Conservation (phyloP, 2,113 vertebrate species). For the Pluvialis apricaria region DNA sequence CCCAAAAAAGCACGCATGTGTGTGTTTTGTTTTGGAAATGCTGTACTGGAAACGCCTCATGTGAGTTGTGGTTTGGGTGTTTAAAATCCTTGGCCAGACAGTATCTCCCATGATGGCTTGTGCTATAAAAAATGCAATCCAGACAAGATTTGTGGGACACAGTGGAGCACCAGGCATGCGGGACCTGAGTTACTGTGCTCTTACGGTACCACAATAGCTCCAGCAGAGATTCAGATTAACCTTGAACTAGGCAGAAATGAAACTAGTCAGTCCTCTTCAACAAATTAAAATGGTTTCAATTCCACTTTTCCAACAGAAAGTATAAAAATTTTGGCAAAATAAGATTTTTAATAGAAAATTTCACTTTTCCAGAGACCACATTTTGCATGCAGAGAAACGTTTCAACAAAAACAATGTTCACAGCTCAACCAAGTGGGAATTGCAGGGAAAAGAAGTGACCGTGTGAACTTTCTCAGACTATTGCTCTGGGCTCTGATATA, state of each 20-base stretch:
- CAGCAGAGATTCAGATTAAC: not conserved
- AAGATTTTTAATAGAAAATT: not conserved
- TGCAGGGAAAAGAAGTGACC: not conserved
- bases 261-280: not conserved
- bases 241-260: not conserved
- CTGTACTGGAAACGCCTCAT: not conserved
- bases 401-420: not conserved
- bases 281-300: not conserved
- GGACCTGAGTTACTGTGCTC: not conserved
- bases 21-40: slow-evolving; percentile 32
- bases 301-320: not conserved
- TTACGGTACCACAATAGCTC: not conserved
- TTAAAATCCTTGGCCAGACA: not conserved
- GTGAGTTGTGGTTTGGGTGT: slow-evolving; percentile 8
- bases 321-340: not conserved
- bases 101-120: not conserved
- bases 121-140: not conserved
- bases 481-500: not conserved
- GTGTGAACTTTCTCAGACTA: not conserved
- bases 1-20: not conserved
- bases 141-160: not conserved
- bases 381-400: not conserved
- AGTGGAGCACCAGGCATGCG: not conserved
- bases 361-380: not conserved
- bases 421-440: not conserved